Evolutionary conservation across 2,888 invertebrate species (phyloP).

Genomic region (Epirrhoe tristata): DNA sequence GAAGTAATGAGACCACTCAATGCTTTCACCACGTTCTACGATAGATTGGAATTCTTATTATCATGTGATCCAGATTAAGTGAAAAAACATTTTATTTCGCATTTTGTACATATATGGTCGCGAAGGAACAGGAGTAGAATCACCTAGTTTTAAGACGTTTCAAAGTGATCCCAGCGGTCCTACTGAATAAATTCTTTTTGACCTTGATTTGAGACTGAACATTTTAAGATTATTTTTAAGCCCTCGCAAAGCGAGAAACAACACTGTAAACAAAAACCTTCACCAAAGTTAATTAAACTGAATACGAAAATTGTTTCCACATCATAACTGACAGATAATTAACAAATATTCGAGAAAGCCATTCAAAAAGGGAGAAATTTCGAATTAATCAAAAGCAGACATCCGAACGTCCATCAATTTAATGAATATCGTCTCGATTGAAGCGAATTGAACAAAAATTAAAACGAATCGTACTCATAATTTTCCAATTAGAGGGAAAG

Average conservation of each 20-base stretch:
- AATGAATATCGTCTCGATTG: conserved; percentile 18
- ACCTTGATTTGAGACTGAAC: background rate
- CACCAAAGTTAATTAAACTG: background rate
- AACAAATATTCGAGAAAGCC: conserved; percentile 21
- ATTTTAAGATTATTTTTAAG: background rate
- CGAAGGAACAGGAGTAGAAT: too few relatives aligned
- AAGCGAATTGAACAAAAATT: conserved; percentile 18
- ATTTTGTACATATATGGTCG: too few relatives aligned
- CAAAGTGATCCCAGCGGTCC: too few relatives aligned
- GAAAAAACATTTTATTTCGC: background rate
- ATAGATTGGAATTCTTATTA: conserved; percentile 36
- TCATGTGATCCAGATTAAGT: conserved; percentile 8
- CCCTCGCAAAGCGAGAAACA: background rate
- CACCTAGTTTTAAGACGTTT: too few relatives aligned
- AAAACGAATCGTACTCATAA: conserved; percentile 32
- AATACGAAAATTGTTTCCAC: background rate
- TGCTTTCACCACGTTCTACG: conserved; percentile 40
- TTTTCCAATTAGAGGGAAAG: conserved; percentile 41
- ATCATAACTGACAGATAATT: conserved; percentile 2
- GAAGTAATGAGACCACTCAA: conserved; percentile 37
- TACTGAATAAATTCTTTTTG: too few relatives aligned
- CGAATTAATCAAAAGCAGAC: conserved; percentile 31
- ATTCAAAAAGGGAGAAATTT: conserved; percentile 26
- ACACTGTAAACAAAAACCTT: background rate
- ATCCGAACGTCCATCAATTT: conserved; percentile 27